Evolutionary conservation across 2,888 invertebrate genomes (phyloP).

Genomic region (Dryadula phaetusa): DNA sequence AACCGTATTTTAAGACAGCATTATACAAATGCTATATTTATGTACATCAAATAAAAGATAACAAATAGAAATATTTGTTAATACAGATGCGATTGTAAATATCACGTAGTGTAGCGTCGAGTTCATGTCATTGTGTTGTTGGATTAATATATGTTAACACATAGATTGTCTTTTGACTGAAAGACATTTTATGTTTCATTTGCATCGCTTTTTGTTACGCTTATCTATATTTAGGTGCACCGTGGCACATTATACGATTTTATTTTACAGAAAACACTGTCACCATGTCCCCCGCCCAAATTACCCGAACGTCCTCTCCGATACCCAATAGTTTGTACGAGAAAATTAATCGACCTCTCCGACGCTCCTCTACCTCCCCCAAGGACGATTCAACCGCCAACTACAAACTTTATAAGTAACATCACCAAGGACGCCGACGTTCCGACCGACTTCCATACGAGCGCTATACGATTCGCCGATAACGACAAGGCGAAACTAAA

Average conservation of each 20-base stretch:
- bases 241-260: slow-evolving; percentile 76
- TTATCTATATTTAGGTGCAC: slow-evolving; percentile 71
- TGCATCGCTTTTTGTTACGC: slow-evolving; percentile 40
- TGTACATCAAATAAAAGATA: too few species aligned
- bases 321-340: slow-evolving; percentile 78
- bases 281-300: slow-evolving; percentile 76
- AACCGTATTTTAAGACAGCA: background rate
- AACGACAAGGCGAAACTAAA: slow-evolving; percentile 73
- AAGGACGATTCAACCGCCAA: slow-evolving; percentile 58
- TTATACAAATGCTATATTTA: background rate
- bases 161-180: slow-evolving; percentile 25
- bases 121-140: slow-evolving; percentile 14
- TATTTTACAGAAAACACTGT: slow-evolving; percentile 80
- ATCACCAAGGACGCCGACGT: slow-evolving; percentile 66
- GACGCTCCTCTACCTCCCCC: slow-evolving; percentile 77
- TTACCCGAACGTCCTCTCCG: slow-evolving; percentile 77
- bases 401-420: slow-evolving; percentile 72
- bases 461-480: slow-evolving; percentile 77
- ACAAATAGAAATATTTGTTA: slow-evolving; percentile 1
- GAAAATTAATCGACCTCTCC: slow-evolving; percentile 73
- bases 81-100: slow-evolving; percentile 31
- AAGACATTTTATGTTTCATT: slow-evolving; percentile 21
- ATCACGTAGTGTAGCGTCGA: slow-evolving; percentile 30
- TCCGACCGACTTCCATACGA: slow-evolving; percentile 70
- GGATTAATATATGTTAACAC: slow-evolving; percentile 26